phyloP scores from a whole-genome alignment of 2,888 invertebrate species.

The Eristalinus aeneus region DNA sequence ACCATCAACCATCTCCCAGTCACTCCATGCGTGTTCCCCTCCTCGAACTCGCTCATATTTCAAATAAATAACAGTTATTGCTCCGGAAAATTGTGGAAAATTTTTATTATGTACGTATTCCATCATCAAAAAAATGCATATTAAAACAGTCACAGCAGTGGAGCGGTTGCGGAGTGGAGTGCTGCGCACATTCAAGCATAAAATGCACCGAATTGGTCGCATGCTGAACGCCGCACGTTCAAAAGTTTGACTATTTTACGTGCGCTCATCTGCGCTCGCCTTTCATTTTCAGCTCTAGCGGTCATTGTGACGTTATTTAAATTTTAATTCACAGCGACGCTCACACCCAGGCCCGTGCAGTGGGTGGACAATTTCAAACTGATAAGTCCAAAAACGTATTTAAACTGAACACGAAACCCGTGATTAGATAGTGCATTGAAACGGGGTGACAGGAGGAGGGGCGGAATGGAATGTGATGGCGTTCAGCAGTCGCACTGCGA shows the following conservation, averaged over 20 bases:
- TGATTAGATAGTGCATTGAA: constrained; percentile 40
- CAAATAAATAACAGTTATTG: background rate
- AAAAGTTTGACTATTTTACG: constrained; percentile 5
- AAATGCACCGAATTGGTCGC: background rate
- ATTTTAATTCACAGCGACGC: constrained; percentile 3
- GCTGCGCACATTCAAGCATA: background rate
- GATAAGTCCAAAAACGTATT: constrained; percentile 36
- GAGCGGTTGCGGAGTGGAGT: background rate
- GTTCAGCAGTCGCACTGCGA: constrained; percentile 9
- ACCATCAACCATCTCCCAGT: background rate
- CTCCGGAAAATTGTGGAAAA: background rate
- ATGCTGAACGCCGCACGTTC: constrained; percentile 23
- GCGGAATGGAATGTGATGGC: background rate
- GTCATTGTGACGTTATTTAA: background rate
- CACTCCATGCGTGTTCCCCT: background rate
- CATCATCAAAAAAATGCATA: constrained; percentile 5
- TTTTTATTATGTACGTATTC: constrained; percentile 6
- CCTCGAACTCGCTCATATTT: background rate
- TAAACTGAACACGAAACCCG: constrained; percentile 1
- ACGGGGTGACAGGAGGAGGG: background rate
- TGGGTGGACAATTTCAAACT: constrained; percentile 23
- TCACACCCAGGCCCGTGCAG: background rate
- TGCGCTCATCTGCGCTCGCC: background rate
- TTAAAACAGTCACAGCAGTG: background rate
- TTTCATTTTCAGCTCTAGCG: background rate